phyloP scores from a whole-genome alignment of 2,888 invertebrate genomes.

The Dicyrtoma fusca region DNA sequence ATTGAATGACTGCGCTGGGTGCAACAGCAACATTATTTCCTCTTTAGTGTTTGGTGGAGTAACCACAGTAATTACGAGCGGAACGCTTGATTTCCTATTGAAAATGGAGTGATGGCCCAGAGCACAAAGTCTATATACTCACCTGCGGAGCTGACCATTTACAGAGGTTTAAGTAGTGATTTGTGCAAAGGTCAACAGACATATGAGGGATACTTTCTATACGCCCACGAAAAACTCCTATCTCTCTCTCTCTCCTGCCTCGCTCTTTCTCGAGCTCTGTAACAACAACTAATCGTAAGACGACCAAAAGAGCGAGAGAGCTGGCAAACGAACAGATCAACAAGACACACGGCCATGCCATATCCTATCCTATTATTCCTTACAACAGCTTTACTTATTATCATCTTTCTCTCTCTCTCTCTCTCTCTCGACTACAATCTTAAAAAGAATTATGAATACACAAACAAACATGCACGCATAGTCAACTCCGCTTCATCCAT shows the following conservation, averaged over 20 bases:
- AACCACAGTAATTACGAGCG: conserved; percentile 30
- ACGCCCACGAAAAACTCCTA: conserved; percentile 47
- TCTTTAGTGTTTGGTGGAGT: conserved; percentile 8
- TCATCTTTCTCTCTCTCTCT: no score
- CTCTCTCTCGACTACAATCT: no score
- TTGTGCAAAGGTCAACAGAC: conserved; percentile 57
- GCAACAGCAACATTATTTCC: conserved; percentile 9
- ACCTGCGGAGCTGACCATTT: conserved; percentile 55
- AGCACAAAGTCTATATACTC: conserved; percentile 34
- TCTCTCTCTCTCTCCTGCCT: background rate
- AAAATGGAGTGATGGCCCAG: conserved; percentile 37
- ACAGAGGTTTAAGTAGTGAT: conserved; percentile 55
- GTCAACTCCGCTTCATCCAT: no score
- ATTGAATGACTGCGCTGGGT: conserved; percentile 14
- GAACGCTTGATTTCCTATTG: conserved; percentile 37
- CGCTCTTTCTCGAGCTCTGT: no score
- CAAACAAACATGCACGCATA: no score
- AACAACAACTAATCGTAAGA: conserved; percentile 8
- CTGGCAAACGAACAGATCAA: background rate
- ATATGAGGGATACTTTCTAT: conserved; percentile 48
- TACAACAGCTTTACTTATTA: no score
- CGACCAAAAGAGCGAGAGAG: conserved; percentile 10
- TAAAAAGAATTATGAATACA: no score
- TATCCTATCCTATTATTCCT: no score
- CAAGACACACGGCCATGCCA: conserved; percentile 6